Evolutionary conservation across 2,888 invertebrate genomes (phyloP).

Genomic region (Ramazzottius varieornatus): DNA sequence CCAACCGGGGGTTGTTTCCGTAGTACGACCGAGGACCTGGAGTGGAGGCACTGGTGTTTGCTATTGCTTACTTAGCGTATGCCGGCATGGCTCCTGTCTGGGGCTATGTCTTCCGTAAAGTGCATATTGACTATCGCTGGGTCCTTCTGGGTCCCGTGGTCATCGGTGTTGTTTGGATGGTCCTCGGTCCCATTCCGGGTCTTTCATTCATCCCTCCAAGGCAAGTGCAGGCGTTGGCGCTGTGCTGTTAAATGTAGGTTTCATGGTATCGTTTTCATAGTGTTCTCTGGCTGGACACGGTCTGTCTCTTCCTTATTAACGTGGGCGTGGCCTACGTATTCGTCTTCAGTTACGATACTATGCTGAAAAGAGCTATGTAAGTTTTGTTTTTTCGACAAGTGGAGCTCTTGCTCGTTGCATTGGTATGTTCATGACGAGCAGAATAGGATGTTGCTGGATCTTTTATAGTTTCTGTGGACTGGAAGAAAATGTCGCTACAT

Average conservation of each 20-base stretch:
- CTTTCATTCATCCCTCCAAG: background rate
- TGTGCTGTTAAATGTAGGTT: no score
- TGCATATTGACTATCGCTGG: background rate
- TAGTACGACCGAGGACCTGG: background rate
- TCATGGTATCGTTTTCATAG: background rate
- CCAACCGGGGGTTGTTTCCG: background rate
- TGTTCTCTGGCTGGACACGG: background rate
- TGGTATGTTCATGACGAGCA: no score
- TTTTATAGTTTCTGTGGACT: background rate
- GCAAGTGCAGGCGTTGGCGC: no score
- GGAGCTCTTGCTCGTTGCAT: no score
- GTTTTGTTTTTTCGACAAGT: background rate
- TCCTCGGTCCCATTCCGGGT: background rate
- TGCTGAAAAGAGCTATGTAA: background rate
- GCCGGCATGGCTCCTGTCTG: background rate
- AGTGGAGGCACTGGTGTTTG: background rate
- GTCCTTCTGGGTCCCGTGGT: background rate
- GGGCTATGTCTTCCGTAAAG: background rate
- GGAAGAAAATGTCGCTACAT: background rate
- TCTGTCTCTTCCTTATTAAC: background rate
- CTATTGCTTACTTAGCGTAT: background rate
- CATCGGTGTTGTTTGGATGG: background rate
- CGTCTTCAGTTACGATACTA: conserved; percentile 1
- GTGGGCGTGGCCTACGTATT: background rate
- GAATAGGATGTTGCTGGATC: no score